Evolutionary conservation across 2,113 vertebrate species (phyloP), one percentile per base, ranked within the genome.

Genomic region (Cyanistes caeruleus): DNA sequence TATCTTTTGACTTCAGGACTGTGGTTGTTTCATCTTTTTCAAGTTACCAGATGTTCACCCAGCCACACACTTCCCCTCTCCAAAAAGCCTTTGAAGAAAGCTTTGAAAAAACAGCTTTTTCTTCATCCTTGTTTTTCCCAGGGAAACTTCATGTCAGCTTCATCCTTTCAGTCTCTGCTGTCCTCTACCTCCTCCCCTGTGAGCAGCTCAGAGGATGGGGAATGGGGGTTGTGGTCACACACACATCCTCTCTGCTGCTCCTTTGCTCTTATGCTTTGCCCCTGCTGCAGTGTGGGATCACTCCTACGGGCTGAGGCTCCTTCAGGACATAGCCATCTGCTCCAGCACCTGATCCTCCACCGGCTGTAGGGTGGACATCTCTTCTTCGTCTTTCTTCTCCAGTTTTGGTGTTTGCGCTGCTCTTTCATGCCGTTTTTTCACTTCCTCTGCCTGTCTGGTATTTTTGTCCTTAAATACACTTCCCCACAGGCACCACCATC

Each of bases 221-320:
- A 60, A 11, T 10, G 13, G 18, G 8, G 25, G 11, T 31, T 88
- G 43, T 80, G 35, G 13, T 64, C 67, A 31, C 31, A 64, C 31
- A 37, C 15, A 31, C 15, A 49, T 67, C 1, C 1, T 70, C 23
- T 62, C 13, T 87, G 37, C 43, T 0, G 0, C 11, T 70, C 2
- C 25, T 35, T 55, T 31, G 7, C 31, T 16, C 31, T 35, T 9
- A 2, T 10, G 11, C 22, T 70, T 46, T 79, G 19, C 16, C 5
- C 3, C 24, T 67, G 6, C 19, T 70, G 9, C 15, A n/a, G 17
- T 2, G 2, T 58, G 48, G 44, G 10, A 15, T 63, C 39, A 15
- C 1, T 49, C 28, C 11, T 10, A 0, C 7, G 9, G 48, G 13
- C 27, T 76, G 39, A 44, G 51, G 16, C 25, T 84, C 19, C 28